These are phyloP conservation scores for Sternotherus odoratus DNA, from an alignment of 2,797 vertebrate species.

Conservation along the genomic window DNA sequence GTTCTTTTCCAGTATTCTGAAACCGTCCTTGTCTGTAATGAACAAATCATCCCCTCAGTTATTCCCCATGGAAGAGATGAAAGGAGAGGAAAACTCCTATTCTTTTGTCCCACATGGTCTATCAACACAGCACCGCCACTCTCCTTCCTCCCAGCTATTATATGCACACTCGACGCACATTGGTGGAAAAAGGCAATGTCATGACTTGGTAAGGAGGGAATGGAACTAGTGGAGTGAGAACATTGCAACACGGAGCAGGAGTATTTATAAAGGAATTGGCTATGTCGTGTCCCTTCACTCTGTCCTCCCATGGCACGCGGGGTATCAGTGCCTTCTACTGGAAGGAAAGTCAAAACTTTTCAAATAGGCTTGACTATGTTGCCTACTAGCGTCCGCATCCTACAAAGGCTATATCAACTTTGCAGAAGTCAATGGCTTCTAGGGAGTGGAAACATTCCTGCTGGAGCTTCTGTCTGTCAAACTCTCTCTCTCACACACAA, in stretches of 20 bases:
- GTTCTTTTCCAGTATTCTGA: neutral
- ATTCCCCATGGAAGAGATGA: neutral
- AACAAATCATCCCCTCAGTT: neutral
- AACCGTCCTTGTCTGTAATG: neutral
- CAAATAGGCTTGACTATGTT: neutral
- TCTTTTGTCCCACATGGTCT: neutral
- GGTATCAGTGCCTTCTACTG: neutral
- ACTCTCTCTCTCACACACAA: neutral
- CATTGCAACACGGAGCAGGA: neutral
- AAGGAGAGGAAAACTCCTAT: neutral
- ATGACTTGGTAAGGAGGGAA: neutral
- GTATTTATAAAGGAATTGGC: neutral
- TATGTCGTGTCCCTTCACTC: neutral
- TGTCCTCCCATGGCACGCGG: neutral
- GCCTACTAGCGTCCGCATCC: neutral
- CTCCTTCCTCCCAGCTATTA: neutral
- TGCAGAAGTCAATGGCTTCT: neutral
- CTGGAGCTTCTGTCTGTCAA: neutral
- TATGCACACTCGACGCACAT: neutral
- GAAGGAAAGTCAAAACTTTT: neutral
- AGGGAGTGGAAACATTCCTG: neutral
- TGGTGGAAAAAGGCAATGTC: neutral
- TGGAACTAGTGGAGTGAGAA: neutral
- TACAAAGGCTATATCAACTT: neutral
- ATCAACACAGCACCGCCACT: neutral